Evolutionary conservation across 1,140 invertebrate species (phyloP), one percentile per base, ranked within the genome.

Genomic region (Hyles euphorbiae): DNA sequence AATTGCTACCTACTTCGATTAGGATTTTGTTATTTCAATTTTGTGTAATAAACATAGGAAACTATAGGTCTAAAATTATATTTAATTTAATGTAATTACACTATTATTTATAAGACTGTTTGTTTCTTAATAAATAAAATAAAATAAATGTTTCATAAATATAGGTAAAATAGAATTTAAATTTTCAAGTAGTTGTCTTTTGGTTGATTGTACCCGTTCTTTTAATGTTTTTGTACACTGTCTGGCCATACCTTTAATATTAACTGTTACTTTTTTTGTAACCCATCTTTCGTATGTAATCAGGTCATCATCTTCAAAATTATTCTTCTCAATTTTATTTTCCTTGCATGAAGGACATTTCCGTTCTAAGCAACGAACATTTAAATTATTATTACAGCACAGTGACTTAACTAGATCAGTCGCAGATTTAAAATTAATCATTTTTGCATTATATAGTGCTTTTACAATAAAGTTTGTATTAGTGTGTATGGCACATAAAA

Each of bases 281-380:
- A 60, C 51, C 65, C 54, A 63, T 58, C 58, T 63, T 55, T 67
- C 22, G 48, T 63, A 68, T 10, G 46, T 47, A 44, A 61, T 61
- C 43, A 58, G 56, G 56, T 63, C 61, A 61, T 48, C 53, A 2
- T 3, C 36, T 33, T 68, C 51, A 50, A 48, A 50, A n/a, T 56
- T 22, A 48, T 60, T 67, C 51, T 52, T 61, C 46, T 55, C 47
- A 3, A 51, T 9, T 12, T 4, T 34, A 58, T 56, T 63, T 12
- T 52, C 12, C 34, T 32, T n/a, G 52, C 65, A 67, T 34, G 34
- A 34, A 49, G 50, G n/a, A 60, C 65, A 67, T 52, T 60, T 67
- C 4, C 58, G 55, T 57, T 67, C 65, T 52, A 63, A 58, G 46
- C 65, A 63, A n/a, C 11, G 3, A n/a, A 56, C 12, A 52, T 52